These are phyloP conservation scores for Catocala fraxini DNA, from an alignment of 2,888 invertebrate species.

Conservation along the genomic window DNA sequence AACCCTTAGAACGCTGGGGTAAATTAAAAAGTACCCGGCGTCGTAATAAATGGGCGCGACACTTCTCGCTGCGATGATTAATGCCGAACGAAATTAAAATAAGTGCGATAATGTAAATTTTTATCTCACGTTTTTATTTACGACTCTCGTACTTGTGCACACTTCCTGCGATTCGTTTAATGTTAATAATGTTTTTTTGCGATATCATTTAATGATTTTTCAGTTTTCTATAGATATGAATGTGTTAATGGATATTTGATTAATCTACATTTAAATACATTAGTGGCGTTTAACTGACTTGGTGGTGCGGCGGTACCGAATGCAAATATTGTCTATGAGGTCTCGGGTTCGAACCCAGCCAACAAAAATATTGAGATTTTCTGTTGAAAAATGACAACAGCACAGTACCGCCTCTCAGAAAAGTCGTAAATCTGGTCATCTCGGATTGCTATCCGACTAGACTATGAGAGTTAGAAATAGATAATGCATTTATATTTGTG, in stretches of 20 bases:
- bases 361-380: too few species aligned
- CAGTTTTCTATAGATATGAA: not conserved
- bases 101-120: constrained; percentile 80
- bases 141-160: constrained; percentile 52
- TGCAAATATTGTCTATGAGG: too few species aligned
- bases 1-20: constrained; percentile 65
- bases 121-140: constrained; percentile 81
- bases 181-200: constrained; percentile 48
- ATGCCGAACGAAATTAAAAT: constrained; percentile 83
- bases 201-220: constrained; percentile 13
- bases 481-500: too few species aligned
- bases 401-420: too few species aligned
- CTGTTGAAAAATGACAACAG: too few species aligned
- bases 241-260: not conserved
- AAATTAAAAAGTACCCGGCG: constrained; percentile 71
- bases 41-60: constrained; percentile 65
- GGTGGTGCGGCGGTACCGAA: too few species aligned
- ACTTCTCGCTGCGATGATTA: constrained; percentile 73
- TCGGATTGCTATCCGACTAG: too few species aligned
- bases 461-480: too few species aligned
- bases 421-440: too few species aligned
- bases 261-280: not conserved
- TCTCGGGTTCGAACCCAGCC: too few species aligned
- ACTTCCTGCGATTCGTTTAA: constrained; percentile 47
- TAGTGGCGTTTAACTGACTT: too few species aligned